phyloP scores from a whole-genome alignment of 92 coral and sea anemone genomes.

The Muricea muricata region DNA sequence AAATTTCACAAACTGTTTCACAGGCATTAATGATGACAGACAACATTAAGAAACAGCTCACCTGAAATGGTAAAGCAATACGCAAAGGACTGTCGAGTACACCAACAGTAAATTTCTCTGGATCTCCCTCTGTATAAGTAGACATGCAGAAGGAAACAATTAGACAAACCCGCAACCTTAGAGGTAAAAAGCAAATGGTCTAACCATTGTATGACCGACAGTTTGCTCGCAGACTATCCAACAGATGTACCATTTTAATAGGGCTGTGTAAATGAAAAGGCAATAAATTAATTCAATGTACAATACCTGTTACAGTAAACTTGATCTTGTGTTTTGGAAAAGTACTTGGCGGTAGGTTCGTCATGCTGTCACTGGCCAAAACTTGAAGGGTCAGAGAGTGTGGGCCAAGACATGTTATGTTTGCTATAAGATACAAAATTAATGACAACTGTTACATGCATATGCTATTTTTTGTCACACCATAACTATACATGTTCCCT shows the following conservation, averaged over 20 bases:
- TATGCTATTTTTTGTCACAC: too few relatives aligned
- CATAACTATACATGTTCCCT: too few relatives aligned
- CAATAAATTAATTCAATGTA: too few relatives aligned
- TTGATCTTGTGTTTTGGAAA: conserved; percentile 90
- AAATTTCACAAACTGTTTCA: too few relatives aligned
- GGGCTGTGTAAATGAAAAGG: too few relatives aligned
- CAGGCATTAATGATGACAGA: too few relatives aligned
- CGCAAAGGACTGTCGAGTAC: conserved; percentile 92
- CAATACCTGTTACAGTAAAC: conserved; percentile 89
- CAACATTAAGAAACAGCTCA: conserved; percentile 14
- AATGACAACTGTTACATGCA: too few relatives aligned
- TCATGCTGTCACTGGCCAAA: conserved; percentile 82
- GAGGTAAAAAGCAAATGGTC: too few relatives aligned
- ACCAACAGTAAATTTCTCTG: conserved; percentile 91
- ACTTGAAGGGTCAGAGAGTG: conserved; percentile 90
- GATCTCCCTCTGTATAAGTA: conserved; percentile 77
- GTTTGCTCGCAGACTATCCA: too few relatives aligned
- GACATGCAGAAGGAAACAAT: neutral
- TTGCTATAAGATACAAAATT: conserved; percentile 52
- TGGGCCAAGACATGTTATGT: conserved; percentile 93
- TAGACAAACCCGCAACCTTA: too few relatives aligned
- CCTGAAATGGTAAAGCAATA: conserved; percentile 93
- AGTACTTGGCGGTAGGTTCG: conserved; percentile 73
- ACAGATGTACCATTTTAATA: too few relatives aligned
- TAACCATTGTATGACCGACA: too few relatives aligned